Evolutionary conservation across 1,140 invertebrate genomes (phyloP).

Genomic region (Drosophila repletoides): DNA sequence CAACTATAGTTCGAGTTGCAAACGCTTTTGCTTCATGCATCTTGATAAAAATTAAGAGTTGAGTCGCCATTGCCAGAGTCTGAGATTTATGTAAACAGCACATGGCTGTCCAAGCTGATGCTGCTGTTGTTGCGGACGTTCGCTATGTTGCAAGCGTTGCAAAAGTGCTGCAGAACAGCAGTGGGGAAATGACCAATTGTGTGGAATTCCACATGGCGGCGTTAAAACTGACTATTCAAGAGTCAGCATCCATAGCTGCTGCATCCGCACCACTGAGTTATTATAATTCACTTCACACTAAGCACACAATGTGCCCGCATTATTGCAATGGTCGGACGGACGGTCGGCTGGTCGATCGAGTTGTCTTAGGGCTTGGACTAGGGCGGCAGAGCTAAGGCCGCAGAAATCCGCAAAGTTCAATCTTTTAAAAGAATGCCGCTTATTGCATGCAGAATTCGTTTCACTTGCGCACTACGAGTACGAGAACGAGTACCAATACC

Average conservation of each 20-base stretch:
- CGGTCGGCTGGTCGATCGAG: slow-evolving; percentile 6
- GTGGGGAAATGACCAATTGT: slow-evolving; percentile 42
- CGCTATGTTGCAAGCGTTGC: slow-evolving; percentile 15
- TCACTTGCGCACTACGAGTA: no score
- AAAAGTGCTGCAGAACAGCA: slow-evolving; percentile 7
- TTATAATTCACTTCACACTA: slow-evolving; percentile 49
- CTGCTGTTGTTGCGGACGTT: slow-evolving; percentile 4
- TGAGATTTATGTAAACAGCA: slow-evolving; percentile 45
- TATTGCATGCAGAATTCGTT: slow-evolving; percentile 20
- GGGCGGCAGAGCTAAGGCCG: slow-evolving; percentile 6
- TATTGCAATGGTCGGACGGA: slow-evolving; percentile 13
- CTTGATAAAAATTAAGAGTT: slow-evolving; percentile 40
- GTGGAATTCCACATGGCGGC: slow-evolving; percentile 44
- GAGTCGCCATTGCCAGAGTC: background rate
- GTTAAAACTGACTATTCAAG: slow-evolving; percentile 25
- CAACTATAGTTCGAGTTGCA: slow-evolving; percentile 12
- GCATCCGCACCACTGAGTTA: slow-evolving; percentile 25
- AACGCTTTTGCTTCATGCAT: slow-evolving; percentile 27
- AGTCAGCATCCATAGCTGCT: background rate
- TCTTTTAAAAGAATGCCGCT: slow-evolving; percentile 36
- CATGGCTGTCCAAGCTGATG: slow-evolving; percentile 15
- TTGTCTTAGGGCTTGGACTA: slow-evolving; percentile 1
- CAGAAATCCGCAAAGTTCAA: slow-evolving; percentile 32
- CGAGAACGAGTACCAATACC: no score
- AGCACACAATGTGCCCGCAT: slow-evolving; percentile 40